phyloP scores from a whole-genome alignment of 2,888 invertebrate genomes.

The Cataglyphis livida region DNA sequence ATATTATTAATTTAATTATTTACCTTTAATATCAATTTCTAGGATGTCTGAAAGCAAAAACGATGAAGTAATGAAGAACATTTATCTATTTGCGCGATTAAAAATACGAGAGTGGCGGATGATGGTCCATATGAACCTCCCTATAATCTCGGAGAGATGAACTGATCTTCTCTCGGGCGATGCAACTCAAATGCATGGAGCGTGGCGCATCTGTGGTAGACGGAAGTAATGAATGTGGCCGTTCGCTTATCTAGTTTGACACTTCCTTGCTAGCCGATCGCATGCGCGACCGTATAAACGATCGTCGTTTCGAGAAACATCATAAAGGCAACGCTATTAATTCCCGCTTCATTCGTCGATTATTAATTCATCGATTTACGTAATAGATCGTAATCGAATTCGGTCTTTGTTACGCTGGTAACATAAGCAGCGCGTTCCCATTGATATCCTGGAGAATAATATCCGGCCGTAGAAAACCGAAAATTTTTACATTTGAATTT shows the following conservation, averaged over 20 bases:
- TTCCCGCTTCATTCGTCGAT: not conserved
- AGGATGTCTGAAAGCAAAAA: not conserved
- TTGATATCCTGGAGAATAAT: conserved; percentile 32
- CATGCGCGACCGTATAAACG: conserved; percentile 24
- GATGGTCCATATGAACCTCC: not conserved
- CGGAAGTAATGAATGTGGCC: conserved; percentile 70
- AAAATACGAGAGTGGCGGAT: not conserved
- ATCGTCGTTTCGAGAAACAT: conserved; percentile 17
- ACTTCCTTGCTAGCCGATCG: conserved; percentile 75
- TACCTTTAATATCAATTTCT: not conserved
- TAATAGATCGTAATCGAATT: conserved; percentile 34
- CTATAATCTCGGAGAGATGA: conserved; percentile 46
- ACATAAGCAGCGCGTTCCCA: not conserved
- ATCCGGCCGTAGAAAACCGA: conserved; percentile 34
- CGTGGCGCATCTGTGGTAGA: conserved; percentile 63
- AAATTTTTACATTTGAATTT: not conserved
- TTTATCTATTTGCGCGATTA: not conserved
- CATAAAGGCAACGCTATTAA: not conserved
- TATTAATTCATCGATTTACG: conserved; percentile 34
- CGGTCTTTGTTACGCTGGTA: not conserved
- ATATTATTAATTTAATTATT: not conserved
- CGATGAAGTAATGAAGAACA: not conserved
- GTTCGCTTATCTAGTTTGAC: conserved; percentile 78
- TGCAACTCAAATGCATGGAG: conserved; percentile 46
- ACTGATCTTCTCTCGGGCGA: conserved; percentile 40